A percentile compares a stretch with the other conserved stretches of the same genome.
Conservation (phyloP, 2,888 invertebrate species). For the Pseudoips prasinana region DNA sequence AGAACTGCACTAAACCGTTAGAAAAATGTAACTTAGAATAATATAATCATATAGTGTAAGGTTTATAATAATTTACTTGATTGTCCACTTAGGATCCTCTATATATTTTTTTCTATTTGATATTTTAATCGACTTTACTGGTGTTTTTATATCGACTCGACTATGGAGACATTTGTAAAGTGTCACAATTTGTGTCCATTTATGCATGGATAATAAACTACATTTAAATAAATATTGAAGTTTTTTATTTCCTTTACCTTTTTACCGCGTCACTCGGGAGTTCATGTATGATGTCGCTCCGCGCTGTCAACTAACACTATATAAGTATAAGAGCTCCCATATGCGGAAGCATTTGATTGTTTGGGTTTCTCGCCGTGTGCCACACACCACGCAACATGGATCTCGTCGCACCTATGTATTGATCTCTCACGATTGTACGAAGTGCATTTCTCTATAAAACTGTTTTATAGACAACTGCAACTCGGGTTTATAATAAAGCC, state of each 20-base stretch:
- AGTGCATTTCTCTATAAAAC: too few species aligned
- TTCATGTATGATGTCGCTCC: not conserved
- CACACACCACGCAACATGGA: too few species aligned
- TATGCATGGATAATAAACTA: constrained; percentile 73
- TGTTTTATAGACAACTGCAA: too few species aligned
- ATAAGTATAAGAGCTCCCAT: too few species aligned
- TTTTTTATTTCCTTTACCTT: constrained; percentile 27
- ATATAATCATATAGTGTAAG: constrained; percentile 66
- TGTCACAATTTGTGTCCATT: constrained; percentile 68
- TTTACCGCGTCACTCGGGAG: not conserved
- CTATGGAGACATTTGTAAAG: constrained; percentile 68
- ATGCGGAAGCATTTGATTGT: too few species aligned
- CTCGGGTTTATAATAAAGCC: too few species aligned
- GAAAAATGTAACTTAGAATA: constrained; percentile 49
- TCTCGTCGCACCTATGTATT: too few species aligned
- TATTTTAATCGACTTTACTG: constrained; percentile 60
- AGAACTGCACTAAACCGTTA: constrained; percentile 46
- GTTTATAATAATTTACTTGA: constrained; percentile 59
- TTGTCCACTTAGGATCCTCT: constrained; percentile 62
- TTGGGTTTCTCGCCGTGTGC: too few species aligned
- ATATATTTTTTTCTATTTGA: constrained; percentile 70
- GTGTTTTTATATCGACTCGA: constrained; percentile 62
- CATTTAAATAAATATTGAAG: constrained; percentile 50
- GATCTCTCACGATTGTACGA: too few species aligned
- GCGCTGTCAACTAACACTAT: too few species aligned